A percentile compares a stretch with the other conserved stretches of the same genome.
Evolutionary conservation across 2,888 invertebrate species (phyloP).

Genomic region (Belgica antarctica): DNA sequence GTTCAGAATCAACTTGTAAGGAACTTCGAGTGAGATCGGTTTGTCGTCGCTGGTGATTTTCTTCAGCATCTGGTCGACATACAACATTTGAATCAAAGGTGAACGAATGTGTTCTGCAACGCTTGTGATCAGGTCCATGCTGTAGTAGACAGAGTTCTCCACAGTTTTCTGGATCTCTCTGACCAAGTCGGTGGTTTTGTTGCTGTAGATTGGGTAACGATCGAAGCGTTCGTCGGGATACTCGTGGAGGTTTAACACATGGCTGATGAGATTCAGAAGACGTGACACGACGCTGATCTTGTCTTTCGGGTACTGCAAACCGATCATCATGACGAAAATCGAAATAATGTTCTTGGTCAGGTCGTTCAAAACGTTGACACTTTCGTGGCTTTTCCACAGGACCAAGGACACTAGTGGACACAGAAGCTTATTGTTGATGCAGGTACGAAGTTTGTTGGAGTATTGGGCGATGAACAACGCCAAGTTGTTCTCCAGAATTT

Average conservation of each 20-base stretch:
- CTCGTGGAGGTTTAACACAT: constrained; percentile 27
- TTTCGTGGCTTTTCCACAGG: constrained; percentile 21
- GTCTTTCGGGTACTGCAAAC: background rate
- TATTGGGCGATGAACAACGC: constrained; percentile 17
- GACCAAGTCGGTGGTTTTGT: background rate
- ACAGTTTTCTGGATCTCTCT: constrained; percentile 9
- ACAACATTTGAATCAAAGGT: constrained; percentile 3
- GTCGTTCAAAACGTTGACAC: background rate
- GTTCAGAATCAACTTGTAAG: background rate
- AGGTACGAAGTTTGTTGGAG: background rate
- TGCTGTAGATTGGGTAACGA: constrained; percentile 1
- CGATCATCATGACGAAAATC: background rate
- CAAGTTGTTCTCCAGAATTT: background rate
- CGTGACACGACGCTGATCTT: constrained; percentile 14
- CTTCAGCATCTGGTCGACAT: background rate
- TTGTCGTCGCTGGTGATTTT: background rate
- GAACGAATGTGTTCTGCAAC: constrained; percentile 9
- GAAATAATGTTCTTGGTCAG: background rate
- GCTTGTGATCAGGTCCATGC: background rate
- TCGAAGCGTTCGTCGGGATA: background rate
- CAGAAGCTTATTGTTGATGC: background rate
- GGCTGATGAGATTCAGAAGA: background rate
- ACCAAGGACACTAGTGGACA: background rate
- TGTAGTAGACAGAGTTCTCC: background rate
- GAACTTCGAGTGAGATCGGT: constrained; percentile 2